Conservation (phyloP, 2,888 invertebrate species). For the Sisyra terminalis region DNA sequence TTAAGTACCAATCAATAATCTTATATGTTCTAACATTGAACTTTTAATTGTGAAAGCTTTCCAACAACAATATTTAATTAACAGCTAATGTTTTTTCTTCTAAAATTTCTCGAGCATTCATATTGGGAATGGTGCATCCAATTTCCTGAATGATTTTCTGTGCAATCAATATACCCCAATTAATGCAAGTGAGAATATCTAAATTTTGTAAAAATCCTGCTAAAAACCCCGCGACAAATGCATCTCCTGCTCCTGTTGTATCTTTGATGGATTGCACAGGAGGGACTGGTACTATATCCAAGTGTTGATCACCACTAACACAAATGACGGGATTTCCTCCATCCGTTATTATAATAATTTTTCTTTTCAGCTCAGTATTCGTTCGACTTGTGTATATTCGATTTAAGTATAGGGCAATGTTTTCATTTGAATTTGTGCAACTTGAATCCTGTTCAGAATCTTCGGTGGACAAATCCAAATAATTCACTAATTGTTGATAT, state of each 20-base stretch:
- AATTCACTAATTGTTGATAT: constrained; percentile 26
- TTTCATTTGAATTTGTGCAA: constrained; percentile 11
- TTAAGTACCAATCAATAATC: no score
- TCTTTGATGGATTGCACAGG: constrained; percentile 30
- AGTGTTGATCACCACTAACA: constrained; percentile 15
- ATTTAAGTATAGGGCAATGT: constrained; percentile 15
- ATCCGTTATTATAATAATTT: constrained; percentile 45
- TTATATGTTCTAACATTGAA: no score
- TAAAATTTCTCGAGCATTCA: no score
- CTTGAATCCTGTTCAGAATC: not conserved
- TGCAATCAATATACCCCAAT: constrained; percentile 28
- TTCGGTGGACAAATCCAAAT: constrained; percentile 18
- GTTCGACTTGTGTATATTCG: constrained; percentile 8
- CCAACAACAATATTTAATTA: no score
- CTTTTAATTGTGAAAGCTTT: no score
- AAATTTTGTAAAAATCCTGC: constrained; percentile 24
- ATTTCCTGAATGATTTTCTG: constrained; percentile 29
- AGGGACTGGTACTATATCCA: constrained; percentile 22
- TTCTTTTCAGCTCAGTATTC: constrained; percentile 14
- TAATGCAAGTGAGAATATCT: constrained; percentile 25
- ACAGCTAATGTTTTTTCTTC: no score
- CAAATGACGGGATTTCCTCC: constrained; percentile 37
- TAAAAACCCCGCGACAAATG: constrained; percentile 40
- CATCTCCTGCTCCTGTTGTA: constrained; percentile 41
- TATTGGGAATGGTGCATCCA: constrained; percentile 29